These are phyloP conservation scores for Lanistes nyassanus DNA, from an alignment of 1,140 invertebrate genomes.

Conservation along the genomic window DNA sequence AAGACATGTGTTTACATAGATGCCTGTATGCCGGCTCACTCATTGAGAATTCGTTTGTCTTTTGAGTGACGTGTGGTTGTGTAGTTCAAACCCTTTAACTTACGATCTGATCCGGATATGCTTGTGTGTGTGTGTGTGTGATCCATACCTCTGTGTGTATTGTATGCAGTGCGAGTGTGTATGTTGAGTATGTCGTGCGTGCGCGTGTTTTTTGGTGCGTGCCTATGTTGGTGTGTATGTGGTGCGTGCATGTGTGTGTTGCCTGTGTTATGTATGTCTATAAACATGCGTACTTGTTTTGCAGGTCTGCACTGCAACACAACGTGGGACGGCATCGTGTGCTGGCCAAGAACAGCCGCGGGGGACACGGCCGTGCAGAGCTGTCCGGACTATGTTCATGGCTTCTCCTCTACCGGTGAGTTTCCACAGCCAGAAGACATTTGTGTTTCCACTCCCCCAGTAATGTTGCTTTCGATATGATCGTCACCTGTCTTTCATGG, in stretches of 20 bases:
- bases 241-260: neutral
- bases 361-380: slow-evolving; percentile 31
- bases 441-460: neutral
- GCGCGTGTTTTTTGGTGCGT: neutral
- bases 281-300: neutral
- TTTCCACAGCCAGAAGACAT: neutral
- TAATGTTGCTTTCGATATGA: neutral
- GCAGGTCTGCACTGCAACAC: slow-evolving; percentile 37
- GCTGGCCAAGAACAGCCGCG: slow-evolving; percentile 38
- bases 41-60: no score
- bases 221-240: neutral
- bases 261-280: neutral
- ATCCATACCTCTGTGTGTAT: no score
- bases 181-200: neutral
- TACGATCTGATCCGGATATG: no score
- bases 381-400: slow-evolving; percentile 39
- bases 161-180: neutral
- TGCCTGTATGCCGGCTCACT: no score
- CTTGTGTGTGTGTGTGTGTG: no score
- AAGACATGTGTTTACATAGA: no score
- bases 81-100: no score
- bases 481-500: neutral
- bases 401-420: slow-evolving; percentile 28
- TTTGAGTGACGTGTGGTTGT: no score
- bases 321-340: slow-evolving; percentile 43